A percentile compares a stretch with the other conserved stretches of the same genome.
These are phyloP conservation scores for Aporophyla lueneburgensis DNA, from an alignment of 2,888 invertebrate species.

Conservation along the genomic window DNA sequence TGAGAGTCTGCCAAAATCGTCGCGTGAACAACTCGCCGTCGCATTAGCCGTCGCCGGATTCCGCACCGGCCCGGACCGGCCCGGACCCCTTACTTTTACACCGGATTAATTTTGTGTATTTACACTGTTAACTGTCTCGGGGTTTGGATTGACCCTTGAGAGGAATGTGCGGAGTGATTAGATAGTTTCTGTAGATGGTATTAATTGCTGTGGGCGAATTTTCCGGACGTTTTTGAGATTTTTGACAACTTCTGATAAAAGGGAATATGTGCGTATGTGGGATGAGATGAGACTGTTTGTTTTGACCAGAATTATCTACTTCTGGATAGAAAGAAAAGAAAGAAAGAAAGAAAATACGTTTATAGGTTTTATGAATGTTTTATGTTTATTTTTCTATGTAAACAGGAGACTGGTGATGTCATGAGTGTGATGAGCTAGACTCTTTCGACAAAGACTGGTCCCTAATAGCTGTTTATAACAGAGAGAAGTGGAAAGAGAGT, in stretches of 20 bases:
- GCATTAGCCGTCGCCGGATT: conserved; percentile 80
- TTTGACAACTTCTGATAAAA: neutral
- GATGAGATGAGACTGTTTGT: neutral
- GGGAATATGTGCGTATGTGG: neutral
- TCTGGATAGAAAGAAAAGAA: too few species aligned
- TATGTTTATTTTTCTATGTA: neutral
- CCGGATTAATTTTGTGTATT: conserved; percentile 53
- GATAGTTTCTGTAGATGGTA: conserved; percentile 24
- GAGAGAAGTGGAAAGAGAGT: too few species aligned
- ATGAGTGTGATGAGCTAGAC: neutral
- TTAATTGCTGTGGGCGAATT: neutral
- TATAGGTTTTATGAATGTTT: too few species aligned
- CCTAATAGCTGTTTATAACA: neutral
- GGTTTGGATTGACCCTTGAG: conserved; percentile 32
- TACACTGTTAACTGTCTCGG: conserved; percentile 35
- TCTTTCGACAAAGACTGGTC: neutral
- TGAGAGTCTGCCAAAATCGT: conserved; percentile 87
- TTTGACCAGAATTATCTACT: neutral
- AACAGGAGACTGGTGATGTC: too few species aligned
- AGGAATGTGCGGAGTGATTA: conserved; percentile 23
- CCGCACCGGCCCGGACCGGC: conserved; percentile 62
- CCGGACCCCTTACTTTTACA: conserved; percentile 54
- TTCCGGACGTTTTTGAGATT: neutral
- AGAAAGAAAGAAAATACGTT: too few species aligned
- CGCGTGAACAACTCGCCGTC: conserved; percentile 79